These are phyloP conservation scores for Cryptocephalus primarius DNA, from an alignment of 2,888 invertebrate genomes.

Conservation along the genomic window DNA sequence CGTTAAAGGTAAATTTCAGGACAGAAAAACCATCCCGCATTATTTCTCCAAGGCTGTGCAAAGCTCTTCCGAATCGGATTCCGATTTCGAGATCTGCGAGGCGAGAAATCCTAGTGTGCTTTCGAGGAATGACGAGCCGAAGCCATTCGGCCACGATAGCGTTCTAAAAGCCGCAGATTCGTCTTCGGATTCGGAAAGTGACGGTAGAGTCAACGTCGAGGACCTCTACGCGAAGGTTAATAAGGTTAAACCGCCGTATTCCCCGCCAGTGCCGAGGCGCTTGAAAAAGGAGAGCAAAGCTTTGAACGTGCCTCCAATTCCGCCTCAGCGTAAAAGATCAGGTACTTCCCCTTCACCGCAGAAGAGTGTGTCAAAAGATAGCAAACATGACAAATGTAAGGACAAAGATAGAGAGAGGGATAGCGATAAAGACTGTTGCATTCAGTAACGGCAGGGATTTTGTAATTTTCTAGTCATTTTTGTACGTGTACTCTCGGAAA, in stretches of 20 bases:
- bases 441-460: conserved; percentile 22
- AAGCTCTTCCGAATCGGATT: conserved; percentile 5
- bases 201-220: neutral
- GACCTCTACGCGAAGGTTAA: neutral
- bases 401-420: conserved; percentile 12
- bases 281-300: neutral
- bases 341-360: conserved; percentile 20
- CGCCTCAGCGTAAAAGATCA: conserved; percentile 18
- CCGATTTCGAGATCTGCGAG: neutral
- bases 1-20: neutral
- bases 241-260: neutral
- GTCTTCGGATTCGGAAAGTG: neutral
- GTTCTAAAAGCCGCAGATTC: neutral
- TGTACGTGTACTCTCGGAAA: conserved; percentile 25
- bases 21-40: neutral
- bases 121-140: conserved; percentile 13
- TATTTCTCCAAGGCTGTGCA: conserved; percentile 8
- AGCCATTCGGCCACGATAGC: neutral
- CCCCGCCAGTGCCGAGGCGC: neutral
- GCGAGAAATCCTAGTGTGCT: neutral
- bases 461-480: conserved; percentile 30
- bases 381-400: conserved; percentile 10
- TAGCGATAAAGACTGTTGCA: conserved; percentile 29
- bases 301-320: neutral
- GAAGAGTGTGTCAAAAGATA: conserved; percentile 7